These are phyloP conservation scores for Acestrorhynchus altus DNA, from an alignment of 2,797 vertebrate species.

Conservation along the genomic window DNA sequence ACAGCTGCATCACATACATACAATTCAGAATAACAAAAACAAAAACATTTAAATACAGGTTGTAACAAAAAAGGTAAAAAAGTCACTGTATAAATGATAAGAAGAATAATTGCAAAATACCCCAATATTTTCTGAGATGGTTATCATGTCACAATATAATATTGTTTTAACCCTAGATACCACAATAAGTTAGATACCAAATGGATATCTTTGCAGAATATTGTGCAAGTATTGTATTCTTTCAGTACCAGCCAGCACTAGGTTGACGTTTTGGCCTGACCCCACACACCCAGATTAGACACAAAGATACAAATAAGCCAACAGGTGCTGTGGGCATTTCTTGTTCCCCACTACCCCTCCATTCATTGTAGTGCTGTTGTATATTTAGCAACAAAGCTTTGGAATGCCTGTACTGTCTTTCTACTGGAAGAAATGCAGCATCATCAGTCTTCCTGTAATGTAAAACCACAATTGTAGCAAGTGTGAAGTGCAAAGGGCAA, in stretches of 20 bases:
- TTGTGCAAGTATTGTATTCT: no score
- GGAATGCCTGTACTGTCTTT: conserved; percentile 54
- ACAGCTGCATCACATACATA: no score
- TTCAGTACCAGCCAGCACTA: background rate
- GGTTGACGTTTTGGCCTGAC: conserved; percentile 8
- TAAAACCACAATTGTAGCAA: conserved; percentile 46
- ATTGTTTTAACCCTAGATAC: no score
- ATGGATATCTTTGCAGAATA: no score
- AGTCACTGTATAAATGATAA: no score
- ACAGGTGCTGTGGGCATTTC: conserved; percentile 76
- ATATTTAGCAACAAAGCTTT: conserved; percentile 74
- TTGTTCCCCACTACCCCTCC: conserved; percentile 58
- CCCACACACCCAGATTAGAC: conserved; percentile 67
- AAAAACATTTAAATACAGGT: no score
- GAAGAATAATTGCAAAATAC: no score
- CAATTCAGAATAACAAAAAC: no score
- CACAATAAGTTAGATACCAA: no score
- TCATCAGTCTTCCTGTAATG: conserved; percentile 60
- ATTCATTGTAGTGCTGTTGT: conserved; percentile 41
- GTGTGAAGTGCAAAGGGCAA: conserved; percentile 25
- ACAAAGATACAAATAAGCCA: conserved; percentile 76
- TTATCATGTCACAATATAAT: no score
- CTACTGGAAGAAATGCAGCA: conserved; percentile 49
- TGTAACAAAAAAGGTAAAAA: no score
- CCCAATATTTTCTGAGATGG: no score